A percentile compares a stretch with the other conserved stretches of the same genome.
Evolutionary conservation across 2,797 vertebrate genomes (phyloP).

Genomic region (Hirundo rustica): DNA sequence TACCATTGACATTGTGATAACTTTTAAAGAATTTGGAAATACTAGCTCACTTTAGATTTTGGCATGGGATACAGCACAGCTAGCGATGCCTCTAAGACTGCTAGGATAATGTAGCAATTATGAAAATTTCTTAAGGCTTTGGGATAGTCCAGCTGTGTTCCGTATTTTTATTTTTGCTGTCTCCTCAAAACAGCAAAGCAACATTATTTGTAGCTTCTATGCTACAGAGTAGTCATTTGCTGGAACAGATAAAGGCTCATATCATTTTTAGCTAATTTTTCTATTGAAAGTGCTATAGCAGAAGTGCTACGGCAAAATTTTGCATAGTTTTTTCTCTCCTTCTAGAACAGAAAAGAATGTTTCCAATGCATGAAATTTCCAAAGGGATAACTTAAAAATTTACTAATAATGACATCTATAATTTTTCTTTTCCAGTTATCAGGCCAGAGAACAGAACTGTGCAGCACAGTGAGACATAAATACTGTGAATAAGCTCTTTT

Average conservation of each 20-base stretch:
- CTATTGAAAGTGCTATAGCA: neutral
- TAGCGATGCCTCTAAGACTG: neutral
- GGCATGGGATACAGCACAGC: neutral
- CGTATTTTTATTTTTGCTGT: neutral
- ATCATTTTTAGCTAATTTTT: neutral
- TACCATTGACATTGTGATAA: neutral
- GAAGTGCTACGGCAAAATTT: neutral
- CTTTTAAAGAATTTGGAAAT: neutral
- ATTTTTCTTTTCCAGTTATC: neutral
- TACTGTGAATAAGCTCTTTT: neutral
- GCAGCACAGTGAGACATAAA: neutral
- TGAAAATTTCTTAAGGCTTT: neutral
- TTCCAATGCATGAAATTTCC: neutral
- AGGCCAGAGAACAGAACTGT: neutral
- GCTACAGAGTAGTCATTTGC: neutral
- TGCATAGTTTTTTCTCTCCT: neutral
- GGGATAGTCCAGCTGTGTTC: neutral
- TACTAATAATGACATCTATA: neutral
- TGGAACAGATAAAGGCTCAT: neutral
- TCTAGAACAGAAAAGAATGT: neutral
- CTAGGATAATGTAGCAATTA: neutral
- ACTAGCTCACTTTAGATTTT: neutral
- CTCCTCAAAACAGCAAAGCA: neutral
- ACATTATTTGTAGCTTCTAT: neutral
- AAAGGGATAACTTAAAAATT: neutral